Evolutionary conservation across 2,113 vertebrate genomes (phyloP).

Genomic region (Copsychus sechellarum): DNA sequence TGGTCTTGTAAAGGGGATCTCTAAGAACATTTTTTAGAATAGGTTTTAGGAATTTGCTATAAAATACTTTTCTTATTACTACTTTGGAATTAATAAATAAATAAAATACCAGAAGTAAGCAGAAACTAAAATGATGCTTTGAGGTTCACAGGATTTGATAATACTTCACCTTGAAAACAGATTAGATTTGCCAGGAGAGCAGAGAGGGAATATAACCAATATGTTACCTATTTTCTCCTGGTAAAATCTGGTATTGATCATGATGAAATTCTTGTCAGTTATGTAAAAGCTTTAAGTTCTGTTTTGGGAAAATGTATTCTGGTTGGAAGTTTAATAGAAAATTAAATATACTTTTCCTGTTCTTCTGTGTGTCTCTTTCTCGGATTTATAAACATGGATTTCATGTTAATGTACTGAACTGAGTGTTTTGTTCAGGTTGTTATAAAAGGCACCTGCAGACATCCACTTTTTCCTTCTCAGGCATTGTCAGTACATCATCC

Average conservation of each 20-base stretch:
- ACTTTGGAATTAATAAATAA: conserved; percentile 2
- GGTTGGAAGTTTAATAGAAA: conserved; percentile 70
- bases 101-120: not conserved
- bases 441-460: not conserved
- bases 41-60: conserved; percentile 34
- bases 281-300: conserved; percentile 27
- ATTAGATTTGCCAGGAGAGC: not conserved
- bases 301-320: conserved; percentile 56
- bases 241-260: conserved; percentile 29
- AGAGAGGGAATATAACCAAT: not conserved
- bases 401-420: not conserved
- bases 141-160: conserved; percentile 22
- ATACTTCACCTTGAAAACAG: not conserved
- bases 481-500: not conserved
- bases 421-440: not conserved
- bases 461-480: not conserved
- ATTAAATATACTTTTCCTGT: conserved; percentile 72
- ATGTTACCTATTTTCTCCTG: conserved; percentile 1
- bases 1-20: conserved; percentile 16
- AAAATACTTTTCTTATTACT: conserved; percentile 48
- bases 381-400: not conserved
- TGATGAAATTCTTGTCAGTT: conserved; percentile 31
- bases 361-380: conserved; percentile 26
- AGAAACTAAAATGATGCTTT: not conserved
- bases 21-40: conserved; percentile 13